Evolutionary conservation across 2,113 vertebrate genomes (phyloP).

Genomic region (Colius striatus): DNA sequence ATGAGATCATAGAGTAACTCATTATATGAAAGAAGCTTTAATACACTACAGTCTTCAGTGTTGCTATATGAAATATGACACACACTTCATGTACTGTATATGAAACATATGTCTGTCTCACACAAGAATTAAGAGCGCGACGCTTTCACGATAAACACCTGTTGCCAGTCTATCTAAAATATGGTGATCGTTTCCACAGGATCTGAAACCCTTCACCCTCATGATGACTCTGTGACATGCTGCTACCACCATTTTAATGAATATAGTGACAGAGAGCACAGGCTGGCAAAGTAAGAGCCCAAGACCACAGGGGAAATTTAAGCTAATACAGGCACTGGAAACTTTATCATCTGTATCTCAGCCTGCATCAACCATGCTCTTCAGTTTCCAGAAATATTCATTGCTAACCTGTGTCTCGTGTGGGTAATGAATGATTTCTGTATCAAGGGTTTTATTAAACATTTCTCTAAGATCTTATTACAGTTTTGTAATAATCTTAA

Average conservation of each 20-base stretch:
- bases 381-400: neutral
- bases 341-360: neutral
- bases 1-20: conserved; percentile 26
- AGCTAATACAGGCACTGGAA: neutral
- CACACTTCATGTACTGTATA: neutral
- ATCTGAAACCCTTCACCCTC: neutral
- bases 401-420: neutral
- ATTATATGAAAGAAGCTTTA: conserved; percentile 25
- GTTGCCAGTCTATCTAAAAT: neutral
- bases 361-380: neutral
- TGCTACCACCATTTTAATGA: neutral
- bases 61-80: neutral
- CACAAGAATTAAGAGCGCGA: neutral
- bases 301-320: neutral
- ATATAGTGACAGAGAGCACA: neutral
- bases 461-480: neutral
- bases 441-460: neutral
- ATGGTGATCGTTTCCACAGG: neutral
- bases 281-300: neutral
- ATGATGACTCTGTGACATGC: neutral
- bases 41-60: neutral
- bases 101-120: neutral
- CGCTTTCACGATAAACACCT: neutral
- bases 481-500: neutral
- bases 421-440: neutral